Evolutionary conservation across 2,113 vertebrate species (phyloP), one percentile per base, ranked within the genome.

Genomic region (Orientallactaga bullata): DNA sequence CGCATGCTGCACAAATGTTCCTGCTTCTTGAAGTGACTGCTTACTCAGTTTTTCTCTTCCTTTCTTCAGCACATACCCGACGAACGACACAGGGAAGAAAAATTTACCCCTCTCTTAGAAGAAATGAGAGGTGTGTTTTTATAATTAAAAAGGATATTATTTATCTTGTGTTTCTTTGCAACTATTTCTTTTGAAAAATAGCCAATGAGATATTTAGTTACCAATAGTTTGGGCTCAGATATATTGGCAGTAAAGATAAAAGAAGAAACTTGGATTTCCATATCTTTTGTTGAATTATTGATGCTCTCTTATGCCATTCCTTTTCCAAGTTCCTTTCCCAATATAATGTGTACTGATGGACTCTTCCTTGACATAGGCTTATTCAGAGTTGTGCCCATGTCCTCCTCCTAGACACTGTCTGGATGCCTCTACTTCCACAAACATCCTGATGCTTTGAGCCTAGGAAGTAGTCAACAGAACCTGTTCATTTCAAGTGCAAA

Each of bases 81-180:
- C 97, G 97, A 97, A 93, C 97, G 26, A 89, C 93, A 95, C 95
- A 97, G 95, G 97, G 94, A 97, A 94, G 82, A 97, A 97, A 96
- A 97, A 68, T 5, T 92, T 96, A 93, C 96, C 94, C 88, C 81
- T 61, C 88, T 95, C 95, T 85, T 86, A 97, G 97, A 97, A 95
- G 96, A 96, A 84, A 95, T 89, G 72, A 92, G 95, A 73, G 91
- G 93, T 88, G 92, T 97, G 95, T 95, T 89, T 97, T 93, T 95
- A 47, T 86, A 95, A 71, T 91, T n/a, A 83, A 91, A 97, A 98
- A 96, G 95, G 97, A 98, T 80, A 68, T 72, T 69, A 23, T 88
- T 95, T 88, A 42, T 94, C 32, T 86, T 92, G 30, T 83, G 9
- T 89, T 85, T 89, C n/a, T 95, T 88, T 88, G 88, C 30, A 94